Conservation (phyloP, 2,113 vertebrate species). For the Muscicapa adusta region DNA sequence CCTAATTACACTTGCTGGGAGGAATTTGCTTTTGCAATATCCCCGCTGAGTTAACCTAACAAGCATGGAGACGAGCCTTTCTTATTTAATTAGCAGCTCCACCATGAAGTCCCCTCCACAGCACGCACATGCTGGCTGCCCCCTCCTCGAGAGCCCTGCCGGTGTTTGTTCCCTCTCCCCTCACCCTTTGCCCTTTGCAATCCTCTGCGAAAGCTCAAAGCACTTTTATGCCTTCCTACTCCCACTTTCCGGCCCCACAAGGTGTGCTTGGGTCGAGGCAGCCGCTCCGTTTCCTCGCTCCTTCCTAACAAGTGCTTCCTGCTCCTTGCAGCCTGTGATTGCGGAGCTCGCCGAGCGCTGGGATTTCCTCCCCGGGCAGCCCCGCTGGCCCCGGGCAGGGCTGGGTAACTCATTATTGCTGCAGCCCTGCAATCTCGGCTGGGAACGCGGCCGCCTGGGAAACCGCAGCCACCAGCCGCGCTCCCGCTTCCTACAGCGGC, state of each 20-base stretch:
- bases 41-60: constrained; percentile 50
- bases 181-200: constrained; percentile 29
- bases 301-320: constrained; percentile 70
- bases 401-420: constrained; percentile 4
- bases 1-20: constrained; percentile 51
- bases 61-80: constrained; percentile 26
- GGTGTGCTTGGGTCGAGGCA: constrained; percentile 19
- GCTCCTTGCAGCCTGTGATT: constrained; percentile 21
- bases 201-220: constrained; percentile 9
- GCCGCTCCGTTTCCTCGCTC: constrained; percentile 32
- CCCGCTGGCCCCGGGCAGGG: neutral
- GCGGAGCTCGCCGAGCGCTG: constrained; percentile 1
- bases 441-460: neutral
- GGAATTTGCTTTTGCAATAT: constrained; percentile 47
- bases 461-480: neutral
- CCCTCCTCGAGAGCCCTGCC: neutral
- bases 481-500: neutral
- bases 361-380: constrained; percentile 72
- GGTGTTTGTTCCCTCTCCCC: neutral
- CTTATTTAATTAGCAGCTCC: constrained; percentile 28
- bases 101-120: neutral
- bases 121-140: neutral
- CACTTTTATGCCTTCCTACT: constrained; percentile 42
- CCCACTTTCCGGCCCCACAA: constrained; percentile 71
- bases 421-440: neutral